Percentiles rank a stretch among this genome's conserved stretches.
Conservation (phyloP, 2,888 invertebrate genomes). For the Tryphoninae sp. region DNA sequence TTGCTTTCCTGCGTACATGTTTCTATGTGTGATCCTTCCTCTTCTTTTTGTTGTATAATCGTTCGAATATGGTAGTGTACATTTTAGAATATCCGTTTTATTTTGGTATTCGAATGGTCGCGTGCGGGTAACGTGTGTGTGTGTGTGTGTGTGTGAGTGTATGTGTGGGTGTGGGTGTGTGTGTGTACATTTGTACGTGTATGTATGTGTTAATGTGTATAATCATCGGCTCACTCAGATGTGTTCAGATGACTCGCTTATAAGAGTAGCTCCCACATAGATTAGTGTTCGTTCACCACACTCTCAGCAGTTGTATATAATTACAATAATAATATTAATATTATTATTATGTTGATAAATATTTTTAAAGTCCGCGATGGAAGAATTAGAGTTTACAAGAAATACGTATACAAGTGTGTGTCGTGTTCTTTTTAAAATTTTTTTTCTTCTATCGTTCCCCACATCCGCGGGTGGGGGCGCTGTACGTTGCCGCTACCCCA, state of each 20-base stretch:
- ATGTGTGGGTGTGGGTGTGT: conserved; percentile 43
- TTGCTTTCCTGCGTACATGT: conserved; percentile 83
- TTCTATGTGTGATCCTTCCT: conserved; percentile 78
- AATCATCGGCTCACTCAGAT: conserved; percentile 54
- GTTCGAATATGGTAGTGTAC: conserved; percentile 59
- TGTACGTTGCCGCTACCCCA: conserved; percentile 57
- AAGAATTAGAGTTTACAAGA: conserved; percentile 85
- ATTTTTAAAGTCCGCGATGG: conserved; percentile 82
- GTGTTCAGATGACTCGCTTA: conserved; percentile 58
- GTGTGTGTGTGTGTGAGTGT: conserved; percentile 51
- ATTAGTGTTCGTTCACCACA: conserved; percentile 76
- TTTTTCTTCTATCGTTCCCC: conserved; percentile 49
- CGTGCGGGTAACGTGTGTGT: conserved; percentile 34
- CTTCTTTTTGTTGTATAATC: conserved; percentile 70
- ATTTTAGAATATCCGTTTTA: conserved; percentile 62
- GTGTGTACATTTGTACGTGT: conserved; percentile 53
- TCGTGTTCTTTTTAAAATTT: conserved; percentile 66
- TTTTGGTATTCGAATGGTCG: conserved; percentile 42
- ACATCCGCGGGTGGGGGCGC: conserved; percentile 32
- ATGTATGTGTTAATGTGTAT: conserved; percentile 47
- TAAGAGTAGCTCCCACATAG: conserved; percentile 62
- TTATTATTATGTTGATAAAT: conserved; percentile 81
- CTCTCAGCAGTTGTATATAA: conserved; percentile 81
- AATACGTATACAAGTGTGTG: conserved; percentile 90
- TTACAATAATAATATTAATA: conserved; percentile 81